These are phyloP conservation scores for Omphaloscelis lunosa DNA, from an alignment of 2,888 invertebrate species.

Conservation along the genomic window DNA sequence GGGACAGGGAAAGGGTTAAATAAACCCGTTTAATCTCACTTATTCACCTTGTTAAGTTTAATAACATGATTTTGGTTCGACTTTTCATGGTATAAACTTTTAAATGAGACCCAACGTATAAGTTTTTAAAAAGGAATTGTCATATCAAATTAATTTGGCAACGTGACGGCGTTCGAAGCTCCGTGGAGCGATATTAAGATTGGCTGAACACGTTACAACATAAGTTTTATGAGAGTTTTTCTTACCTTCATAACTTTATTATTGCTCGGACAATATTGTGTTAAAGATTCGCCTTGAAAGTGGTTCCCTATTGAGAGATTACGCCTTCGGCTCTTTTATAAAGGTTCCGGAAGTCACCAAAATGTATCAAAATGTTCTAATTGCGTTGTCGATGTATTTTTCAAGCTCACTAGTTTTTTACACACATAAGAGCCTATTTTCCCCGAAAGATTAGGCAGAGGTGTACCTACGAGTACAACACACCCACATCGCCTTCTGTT, in stretches of 20 bases:
- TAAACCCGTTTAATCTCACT: conserved; percentile 16
- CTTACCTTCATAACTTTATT: conserved; percentile 39
- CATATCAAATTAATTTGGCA: conserved; percentile 52
- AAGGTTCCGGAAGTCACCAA: too few species aligned
- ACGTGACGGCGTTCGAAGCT: conserved; percentile 41
- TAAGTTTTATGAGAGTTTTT: conserved; percentile 45
- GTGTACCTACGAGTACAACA: background rate
- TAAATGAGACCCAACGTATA: background rate
- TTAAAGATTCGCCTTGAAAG: background rate
- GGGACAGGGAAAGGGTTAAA: background rate
- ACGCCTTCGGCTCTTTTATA: background rate
- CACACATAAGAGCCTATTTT: too few species aligned
- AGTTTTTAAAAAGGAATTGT: conserved; percentile 16
- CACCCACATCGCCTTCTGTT: background rate
- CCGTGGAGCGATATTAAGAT: conserved; percentile 44
- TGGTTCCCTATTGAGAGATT: conserved; percentile 6
- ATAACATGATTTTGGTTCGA: background rate
- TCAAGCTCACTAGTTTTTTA: background rate
- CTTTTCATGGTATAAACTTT: background rate
- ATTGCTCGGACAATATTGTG: background rate
- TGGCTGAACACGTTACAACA: conserved; percentile 38
- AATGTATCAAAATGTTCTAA: background rate
- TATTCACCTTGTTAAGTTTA: background rate
- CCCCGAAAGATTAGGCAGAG: background rate
- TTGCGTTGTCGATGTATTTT: background rate